phyloP scores from a whole-genome alignment of 2,888 invertebrate genomes.

The Leptinotarsa haldemani region DNA sequence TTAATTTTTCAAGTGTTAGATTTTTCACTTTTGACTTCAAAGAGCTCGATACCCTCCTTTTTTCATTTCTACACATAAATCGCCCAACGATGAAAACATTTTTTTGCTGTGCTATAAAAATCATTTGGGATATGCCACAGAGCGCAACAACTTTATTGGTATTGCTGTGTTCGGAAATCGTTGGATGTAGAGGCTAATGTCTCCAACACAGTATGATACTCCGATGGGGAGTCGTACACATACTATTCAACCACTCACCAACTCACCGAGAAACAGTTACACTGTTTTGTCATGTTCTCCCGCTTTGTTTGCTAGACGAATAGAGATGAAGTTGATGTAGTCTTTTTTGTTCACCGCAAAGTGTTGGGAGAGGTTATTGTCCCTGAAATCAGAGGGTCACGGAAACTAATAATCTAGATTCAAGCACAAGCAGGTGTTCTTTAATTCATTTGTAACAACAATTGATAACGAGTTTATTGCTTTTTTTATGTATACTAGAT shows the following conservation, averaged over 20 bases:
- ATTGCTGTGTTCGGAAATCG: slow-evolving; percentile 8
- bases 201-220: slow-evolving; percentile 2
- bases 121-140: not conserved
- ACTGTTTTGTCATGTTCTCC: not conserved
- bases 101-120: not conserved
- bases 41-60: too few relatives aligned
- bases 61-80: too few relatives aligned
- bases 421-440: not conserved
- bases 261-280: slow-evolving; percentile 19
- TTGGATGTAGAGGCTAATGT: slow-evolving; percentile 8
- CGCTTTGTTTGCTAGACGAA: slow-evolving; percentile 3
- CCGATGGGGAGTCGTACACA: slow-evolving; percentile 17
- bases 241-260: slow-evolving; percentile 22
- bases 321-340: slow-evolving; percentile 10
- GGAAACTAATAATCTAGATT: not conserved
- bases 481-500: too few relatives aligned
- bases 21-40: too few relatives aligned
- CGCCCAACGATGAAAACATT: not conserved
- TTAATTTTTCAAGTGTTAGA: too few relatives aligned
- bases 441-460: not conserved
- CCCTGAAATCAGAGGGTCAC: not conserved
- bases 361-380: slow-evolving; percentile 3
- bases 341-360: not conserved
- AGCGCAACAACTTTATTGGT: not conserved
- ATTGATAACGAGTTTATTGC: too few relatives aligned